A percentile compares a stretch with the other conserved stretches of the same genome.
Conservation (phyloP, 2,797 vertebrate species). For the Pseudocheirus occidentalis region DNA sequence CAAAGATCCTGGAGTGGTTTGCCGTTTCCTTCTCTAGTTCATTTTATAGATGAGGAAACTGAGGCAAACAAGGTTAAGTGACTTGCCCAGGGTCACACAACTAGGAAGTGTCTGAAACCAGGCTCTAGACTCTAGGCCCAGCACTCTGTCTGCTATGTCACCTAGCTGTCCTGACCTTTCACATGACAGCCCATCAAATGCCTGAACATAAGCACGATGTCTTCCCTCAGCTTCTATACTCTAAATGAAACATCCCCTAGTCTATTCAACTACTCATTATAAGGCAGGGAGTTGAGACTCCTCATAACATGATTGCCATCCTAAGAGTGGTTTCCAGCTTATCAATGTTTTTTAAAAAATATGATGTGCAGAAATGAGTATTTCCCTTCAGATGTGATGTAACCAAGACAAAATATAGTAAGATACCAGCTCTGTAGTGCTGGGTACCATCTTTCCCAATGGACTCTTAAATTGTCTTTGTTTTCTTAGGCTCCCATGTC, state of each 20-base stretch:
- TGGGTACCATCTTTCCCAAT: neutral
- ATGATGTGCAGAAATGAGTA: neutral
- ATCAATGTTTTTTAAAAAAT: neutral
- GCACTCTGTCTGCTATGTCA: neutral
- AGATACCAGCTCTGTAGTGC: neutral
- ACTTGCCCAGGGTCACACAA: neutral
- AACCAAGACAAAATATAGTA: neutral
- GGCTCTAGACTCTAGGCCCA: neutral
- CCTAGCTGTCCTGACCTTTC: neutral
- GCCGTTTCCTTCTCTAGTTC: neutral
- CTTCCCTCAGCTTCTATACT: neutral
- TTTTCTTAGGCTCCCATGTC: neutral
- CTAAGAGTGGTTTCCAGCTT: neutral
- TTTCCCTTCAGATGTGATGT: neutral
- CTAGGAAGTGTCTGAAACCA: neutral
- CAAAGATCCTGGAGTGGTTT: neutral
- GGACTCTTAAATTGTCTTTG: neutral
- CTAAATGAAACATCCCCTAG: neutral
- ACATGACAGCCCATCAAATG: neutral
- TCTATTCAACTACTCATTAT: neutral
- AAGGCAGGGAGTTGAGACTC: neutral
- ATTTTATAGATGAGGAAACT: neutral
- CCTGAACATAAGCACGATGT: neutral
- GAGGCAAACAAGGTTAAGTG: neutral
- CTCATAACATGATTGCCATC: neutral